Evolutionary conservation across 2,113 vertebrate genomes (phyloP), one percentile per base, ranked within the genome.

Genomic region (Setophaga coronata): DNA sequence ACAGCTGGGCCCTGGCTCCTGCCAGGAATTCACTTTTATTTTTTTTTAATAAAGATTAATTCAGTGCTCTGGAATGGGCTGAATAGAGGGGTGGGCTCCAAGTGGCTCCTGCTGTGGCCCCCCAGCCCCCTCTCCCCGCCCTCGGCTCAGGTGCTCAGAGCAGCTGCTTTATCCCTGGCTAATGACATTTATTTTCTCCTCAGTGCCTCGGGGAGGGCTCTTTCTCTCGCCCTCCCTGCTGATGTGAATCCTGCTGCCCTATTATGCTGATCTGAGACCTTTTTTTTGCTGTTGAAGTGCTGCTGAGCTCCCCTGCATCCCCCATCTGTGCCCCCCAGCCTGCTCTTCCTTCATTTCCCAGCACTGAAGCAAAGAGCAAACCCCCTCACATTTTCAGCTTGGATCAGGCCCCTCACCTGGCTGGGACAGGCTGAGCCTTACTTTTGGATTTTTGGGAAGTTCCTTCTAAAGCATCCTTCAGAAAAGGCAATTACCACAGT

Each of bases 401-500:
- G 60, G 26, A 43, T 71, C 78, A 40, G 34, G 12, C 58, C 19
- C 18, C 50, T n/a, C 28, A 40, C 43, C 34, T 23, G 51, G 51
- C 0, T 0, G 54, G 74, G 47, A 57, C 0, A 1, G 40, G 29
- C 29, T 54, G 40, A 79, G 62, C 34, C 42, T 80, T 38, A 34
- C 71, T 77, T 95, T 83, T 24, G 51, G 31, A 15, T 33, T 92
- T 87, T 82, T 71, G 50, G 18, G 40, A n/a, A 88, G 38, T 82
- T 69, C 48, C 51, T 29, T 58, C 53, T 70, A 38, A 72, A 54
- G 85, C 0, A 1, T 62, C 56, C 71, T 70, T 89, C 57, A 90
- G 86, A 45, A 93, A 92, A 93, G 74, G 69, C 90, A 89, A 92
- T 96, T 95, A 94, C 40, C 67, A 33, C 47, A 40, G 56, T 40